These are phyloP conservation scores for Fulmarus glacialis DNA, from an alignment of 2,113 vertebrate species.

Conservation along the genomic window DNA sequence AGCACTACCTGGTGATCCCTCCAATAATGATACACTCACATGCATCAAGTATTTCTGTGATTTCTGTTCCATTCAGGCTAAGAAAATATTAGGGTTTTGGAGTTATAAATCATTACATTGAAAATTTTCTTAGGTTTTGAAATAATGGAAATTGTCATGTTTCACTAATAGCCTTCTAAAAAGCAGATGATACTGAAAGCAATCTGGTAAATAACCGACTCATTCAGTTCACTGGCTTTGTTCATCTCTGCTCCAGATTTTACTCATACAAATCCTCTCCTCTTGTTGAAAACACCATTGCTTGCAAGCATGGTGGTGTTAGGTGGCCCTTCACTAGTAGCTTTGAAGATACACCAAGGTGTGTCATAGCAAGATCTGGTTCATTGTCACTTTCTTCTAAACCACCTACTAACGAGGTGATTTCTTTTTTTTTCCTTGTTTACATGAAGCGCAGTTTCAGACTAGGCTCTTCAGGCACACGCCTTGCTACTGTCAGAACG, in stretches of 20 bases:
- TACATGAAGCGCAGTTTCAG: neutral
- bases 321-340: neutral
- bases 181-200: neutral
- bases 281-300: neutral
- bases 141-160: neutral
- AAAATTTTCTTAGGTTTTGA: neutral
- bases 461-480: neutral
- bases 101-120: neutral
- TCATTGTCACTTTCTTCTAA: neutral
- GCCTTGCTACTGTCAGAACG: conserved; percentile 4
- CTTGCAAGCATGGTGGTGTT: neutral
- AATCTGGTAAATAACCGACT: neutral
- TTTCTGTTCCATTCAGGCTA: neutral
- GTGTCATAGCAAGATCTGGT: neutral
- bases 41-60: neutral
- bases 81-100: neutral
- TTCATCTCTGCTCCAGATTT: neutral
- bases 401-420: neutral
- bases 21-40: neutral
- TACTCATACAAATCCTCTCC: neutral
- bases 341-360: neutral
- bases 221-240: neutral
- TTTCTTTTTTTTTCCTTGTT: neutral
- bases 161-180: neutral
- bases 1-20: neutral